These are phyloP conservation scores for Sceliomorpha sp. DNA, from an alignment of 2,888 invertebrate genomes.

Conservation along the genomic window DNA sequence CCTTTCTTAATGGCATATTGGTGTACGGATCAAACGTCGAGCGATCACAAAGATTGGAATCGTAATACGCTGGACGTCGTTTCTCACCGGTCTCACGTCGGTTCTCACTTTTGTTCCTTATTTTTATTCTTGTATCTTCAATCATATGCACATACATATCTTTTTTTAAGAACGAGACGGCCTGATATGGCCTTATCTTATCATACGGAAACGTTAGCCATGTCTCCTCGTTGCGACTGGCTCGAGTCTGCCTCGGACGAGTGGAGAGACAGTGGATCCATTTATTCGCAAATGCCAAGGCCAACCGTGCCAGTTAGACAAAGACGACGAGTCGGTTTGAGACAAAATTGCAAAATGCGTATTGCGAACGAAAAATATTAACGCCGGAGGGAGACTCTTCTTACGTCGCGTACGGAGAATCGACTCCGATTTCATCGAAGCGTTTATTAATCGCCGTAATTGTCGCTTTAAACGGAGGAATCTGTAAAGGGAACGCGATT, in stretches of 20 bases:
- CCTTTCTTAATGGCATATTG: constrained; percentile 71
- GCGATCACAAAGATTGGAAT: constrained; percentile 50
- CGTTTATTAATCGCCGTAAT: constrained; percentile 4
- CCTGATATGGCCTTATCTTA: constrained; percentile 74
- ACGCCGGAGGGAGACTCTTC: no score
- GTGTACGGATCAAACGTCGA: constrained; percentile 63
- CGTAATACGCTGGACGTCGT: constrained; percentile 41
- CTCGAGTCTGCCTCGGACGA: constrained; percentile 56
- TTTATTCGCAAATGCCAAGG: constrained; percentile 78
- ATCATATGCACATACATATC: constrained; percentile 29
- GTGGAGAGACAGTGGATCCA: constrained; percentile 66
- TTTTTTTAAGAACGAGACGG: constrained; percentile 49
- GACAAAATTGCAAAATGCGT: constrained; percentile 34
- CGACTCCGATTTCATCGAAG: neutral
- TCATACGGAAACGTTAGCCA: constrained; percentile 72
- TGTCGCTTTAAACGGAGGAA: constrained; percentile 4
- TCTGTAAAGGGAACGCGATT: neutral
- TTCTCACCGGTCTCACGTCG: constrained; percentile 51
- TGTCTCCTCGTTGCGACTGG: constrained; percentile 59
- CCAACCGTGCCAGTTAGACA: constrained; percentile 49
- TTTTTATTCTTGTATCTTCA: constrained; percentile 31
- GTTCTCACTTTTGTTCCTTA: constrained; percentile 35
- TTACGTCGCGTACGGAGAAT: no score
- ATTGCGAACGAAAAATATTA: constrained; percentile 28
- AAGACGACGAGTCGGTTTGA: constrained; percentile 32